Conservation (phyloP, 2,797 vertebrate species). For the Bradypodion pumilum region DNA sequence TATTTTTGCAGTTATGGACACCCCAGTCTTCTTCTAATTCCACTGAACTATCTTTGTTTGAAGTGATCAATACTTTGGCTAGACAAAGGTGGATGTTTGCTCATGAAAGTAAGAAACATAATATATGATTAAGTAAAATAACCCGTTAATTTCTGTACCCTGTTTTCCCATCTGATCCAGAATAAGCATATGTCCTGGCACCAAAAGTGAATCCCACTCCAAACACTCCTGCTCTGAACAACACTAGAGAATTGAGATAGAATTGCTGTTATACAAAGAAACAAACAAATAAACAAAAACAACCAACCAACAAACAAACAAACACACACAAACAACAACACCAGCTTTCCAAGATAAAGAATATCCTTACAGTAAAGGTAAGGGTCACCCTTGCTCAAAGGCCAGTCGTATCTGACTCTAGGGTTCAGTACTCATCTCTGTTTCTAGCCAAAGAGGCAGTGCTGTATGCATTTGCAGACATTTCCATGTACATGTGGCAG, state of each 20-base stretch:
- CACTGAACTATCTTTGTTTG: not conserved
- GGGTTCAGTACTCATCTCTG: no score
- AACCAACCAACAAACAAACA: not conserved
- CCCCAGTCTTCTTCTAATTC: not conserved
- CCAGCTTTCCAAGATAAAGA: not conserved
- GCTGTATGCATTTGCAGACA: no score
- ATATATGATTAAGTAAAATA: not conserved
- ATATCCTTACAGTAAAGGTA: no score
- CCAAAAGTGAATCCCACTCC: not conserved
- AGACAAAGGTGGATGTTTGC: not conserved
- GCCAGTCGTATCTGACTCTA: no score
- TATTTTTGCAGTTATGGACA: not conserved
- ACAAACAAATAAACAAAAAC: no score
- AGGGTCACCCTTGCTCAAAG: no score
- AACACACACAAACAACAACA: not conserved
- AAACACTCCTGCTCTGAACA: not conserved
- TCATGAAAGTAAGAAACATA: not conserved
- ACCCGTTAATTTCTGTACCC: not conserved
- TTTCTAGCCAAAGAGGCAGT: no score
- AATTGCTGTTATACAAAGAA: not conserved
- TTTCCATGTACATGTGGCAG: no score
- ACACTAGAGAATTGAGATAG: not conserved
- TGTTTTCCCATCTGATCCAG: not conserved
- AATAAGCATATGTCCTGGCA: not conserved
- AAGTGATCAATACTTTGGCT: not conserved